Evolutionary conservation across 92 coral and sea anemone species (phyloP), one percentile per base, ranked within the genome.

Genomic region (Meandrina meandrites): DNA sequence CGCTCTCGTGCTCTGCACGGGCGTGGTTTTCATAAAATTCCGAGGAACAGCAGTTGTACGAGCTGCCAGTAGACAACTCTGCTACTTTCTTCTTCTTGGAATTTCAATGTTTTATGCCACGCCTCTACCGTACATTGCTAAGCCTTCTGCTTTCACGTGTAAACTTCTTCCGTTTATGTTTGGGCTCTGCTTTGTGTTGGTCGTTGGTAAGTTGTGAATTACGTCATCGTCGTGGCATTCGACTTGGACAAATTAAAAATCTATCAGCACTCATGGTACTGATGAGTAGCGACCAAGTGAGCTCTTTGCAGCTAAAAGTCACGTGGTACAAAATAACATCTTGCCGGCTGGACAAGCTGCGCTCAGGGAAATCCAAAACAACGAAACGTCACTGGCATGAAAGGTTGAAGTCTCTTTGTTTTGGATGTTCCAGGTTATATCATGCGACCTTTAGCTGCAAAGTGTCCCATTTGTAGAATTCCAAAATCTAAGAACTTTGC

Each of bases 51-150:
- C 95, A 0, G 88, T 94, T 22, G 96, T 94, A 1, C 87, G 88
- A 22, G 98, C 98, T 6, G 89, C 98, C 6, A 94, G 98, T 81
- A 90, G 88, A 31, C 98, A 94, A 66, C 90, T 94, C 24, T 88
- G 94, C 56, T 87, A 87, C 36, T 82, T 94, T 24, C 81, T 94
- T 69, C 81, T 94, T 32, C 15, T 84, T 22, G 96, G 98, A 18
- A 93, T 94, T 62, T 75, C 88, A 0, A 71, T 94, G 86, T 93
- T 90, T 57, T 94, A 90, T 40, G 79, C 81, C 17, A 92, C 95
- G 6, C 95, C 95, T 18, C 81, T 88, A 24, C 85, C 74, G 22
- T 90, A 81, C 32, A 75, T 92, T 47, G 78, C 84, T 27, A 87
- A 87, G 75, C 95, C 95, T 22, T 64, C 91, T n/a, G 30, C 51